Base-by-base conservation (phyloP, 2,113 vertebrate genomes). In the Toxotes chatareus region DNA sequence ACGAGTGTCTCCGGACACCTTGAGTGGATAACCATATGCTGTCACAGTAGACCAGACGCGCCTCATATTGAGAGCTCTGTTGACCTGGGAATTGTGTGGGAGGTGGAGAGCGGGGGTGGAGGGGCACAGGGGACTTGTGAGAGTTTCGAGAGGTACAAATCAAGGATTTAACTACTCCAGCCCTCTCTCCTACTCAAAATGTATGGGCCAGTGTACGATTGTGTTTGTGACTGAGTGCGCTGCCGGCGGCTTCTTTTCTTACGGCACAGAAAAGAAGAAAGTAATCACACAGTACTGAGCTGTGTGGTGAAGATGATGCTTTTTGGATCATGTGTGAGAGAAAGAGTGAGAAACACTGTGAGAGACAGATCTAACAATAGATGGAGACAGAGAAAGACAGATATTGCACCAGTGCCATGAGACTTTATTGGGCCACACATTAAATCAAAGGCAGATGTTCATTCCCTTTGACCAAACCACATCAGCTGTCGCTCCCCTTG, bases 11-110 rank as follows among this genome's bases (percentile, higher is more conserved):
- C 79, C 19, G 86, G 91, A 93, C 88, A 90, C 89, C 84, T 84
- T 93, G 89, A 95, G 93, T 92, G 94, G 93, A 94, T 95, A 95
- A 95, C 93, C 95, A 95, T 94, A 94, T 94, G 94, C 91, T 92
- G 93, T 93, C 94, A 94, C 88, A 91, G 88, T 86, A 92, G 90
- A 93, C 91, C 93, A 94, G 90, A 90, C 90, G 89, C 56, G 93
- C 91, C 92, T 91, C 91, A 89, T 92, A 94, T 92, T 91, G 88
- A 90, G 92, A 89, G 90, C 92, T 92, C 79, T 89, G 92, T 93
- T 94, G 93, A 93, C 91, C 91, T 95, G 94, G 93, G 94, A 94
- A 92, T 94, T 90, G 92, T 91, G 94, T 95, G 92, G 94, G 94
- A 94, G 94, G 93, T 84, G 89, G 76, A 81, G 89, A 70, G 89